phyloP scores from a whole-genome alignment of 2,113 vertebrate genomes.

The Pagrus major region DNA sequence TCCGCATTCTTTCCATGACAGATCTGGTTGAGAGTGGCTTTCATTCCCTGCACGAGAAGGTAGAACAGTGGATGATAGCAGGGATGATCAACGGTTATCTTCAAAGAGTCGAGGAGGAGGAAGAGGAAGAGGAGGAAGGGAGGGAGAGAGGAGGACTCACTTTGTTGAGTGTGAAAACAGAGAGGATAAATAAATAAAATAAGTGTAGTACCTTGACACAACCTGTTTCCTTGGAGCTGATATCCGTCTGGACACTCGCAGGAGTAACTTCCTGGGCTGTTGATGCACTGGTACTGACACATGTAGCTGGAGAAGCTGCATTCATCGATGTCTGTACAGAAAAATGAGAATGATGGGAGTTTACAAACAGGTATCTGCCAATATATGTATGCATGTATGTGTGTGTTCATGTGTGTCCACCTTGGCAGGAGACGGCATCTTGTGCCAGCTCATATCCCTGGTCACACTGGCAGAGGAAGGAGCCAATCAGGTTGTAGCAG shows the following conservation, averaged over 20 bases:
- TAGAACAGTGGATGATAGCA: constrained; percentile 41
- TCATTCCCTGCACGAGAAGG: constrained; percentile 53
- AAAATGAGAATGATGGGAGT: neutral
- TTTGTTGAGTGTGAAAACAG: constrained; percentile 47
- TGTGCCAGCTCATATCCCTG: constrained; percentile 92
- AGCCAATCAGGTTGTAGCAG: constrained; percentile 94
- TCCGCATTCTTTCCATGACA: constrained; percentile 76
- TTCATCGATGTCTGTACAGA: constrained; percentile 90
- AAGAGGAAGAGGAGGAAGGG: constrained; percentile 11
- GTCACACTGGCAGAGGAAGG: constrained; percentile 94
- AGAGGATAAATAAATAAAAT: constrained; percentile 30
- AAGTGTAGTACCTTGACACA: constrained; percentile 90
- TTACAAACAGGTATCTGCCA: neutral
- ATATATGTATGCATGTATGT: neutral
- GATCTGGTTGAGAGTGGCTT: constrained; percentile 53
- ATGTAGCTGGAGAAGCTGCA: constrained; percentile 93
- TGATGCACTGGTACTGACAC: constrained; percentile 95
- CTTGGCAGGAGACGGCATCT: constrained; percentile 93
- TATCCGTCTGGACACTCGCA: constrained; percentile 95
- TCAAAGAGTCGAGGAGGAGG: constrained; percentile 44
- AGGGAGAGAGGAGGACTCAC: neutral
- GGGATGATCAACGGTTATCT: constrained; percentile 25
- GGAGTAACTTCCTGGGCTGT: constrained; percentile 91
- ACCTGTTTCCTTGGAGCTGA: constrained; percentile 90
- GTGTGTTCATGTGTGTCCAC: constrained; percentile 72